Percentiles rank a stretch among this genome's conserved stretches.
phyloP scores from a whole-genome alignment of 2,113 vertebrate genomes.

The Tachysurus fulvidraco region DNA sequence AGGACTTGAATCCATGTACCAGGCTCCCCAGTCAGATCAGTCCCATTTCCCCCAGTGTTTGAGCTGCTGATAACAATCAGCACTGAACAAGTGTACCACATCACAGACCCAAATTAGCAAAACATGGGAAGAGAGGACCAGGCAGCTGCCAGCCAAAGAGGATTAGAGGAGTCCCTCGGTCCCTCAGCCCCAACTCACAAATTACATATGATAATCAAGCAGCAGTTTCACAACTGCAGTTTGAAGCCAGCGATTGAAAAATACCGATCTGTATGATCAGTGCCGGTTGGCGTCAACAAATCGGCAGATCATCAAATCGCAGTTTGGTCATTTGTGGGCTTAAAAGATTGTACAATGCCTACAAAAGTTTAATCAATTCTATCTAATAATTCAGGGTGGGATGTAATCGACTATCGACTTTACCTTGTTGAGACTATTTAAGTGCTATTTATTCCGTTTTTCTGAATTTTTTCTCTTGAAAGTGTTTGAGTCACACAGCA shows the following conservation, averaged over 20 bases:
- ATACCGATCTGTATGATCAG: constrained; percentile 32
- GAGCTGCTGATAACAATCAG: constrained; percentile 87
- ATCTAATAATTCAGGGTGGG: not conserved
- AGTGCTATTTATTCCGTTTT: not conserved
- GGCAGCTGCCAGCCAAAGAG: constrained; percentile 85
- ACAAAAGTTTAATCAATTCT: not conserved
- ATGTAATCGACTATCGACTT: not conserved
- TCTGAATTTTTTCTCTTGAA: not conserved
- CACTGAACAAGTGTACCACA: constrained; percentile 85
- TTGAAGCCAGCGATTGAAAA: constrained; percentile 20
- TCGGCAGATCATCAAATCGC: constrained; percentile 5
- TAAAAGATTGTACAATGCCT: constrained; percentile 12
- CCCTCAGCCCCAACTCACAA: constrained; percentile 68
- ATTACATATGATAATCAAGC: constrained; percentile 97
- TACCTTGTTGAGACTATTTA: not conserved
- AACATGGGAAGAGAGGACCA: constrained; percentile 85
- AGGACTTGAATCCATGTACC: constrained; percentile 74
- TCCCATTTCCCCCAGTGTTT: constrained; percentile 51
- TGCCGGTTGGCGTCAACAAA: not conserved
- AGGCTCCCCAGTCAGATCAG: constrained; percentile 73
- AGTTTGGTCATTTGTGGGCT: constrained; percentile 72
- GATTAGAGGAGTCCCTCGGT: constrained; percentile 83
- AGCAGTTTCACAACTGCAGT: constrained; percentile 90
- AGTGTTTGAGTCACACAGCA: not conserved
- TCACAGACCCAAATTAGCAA: constrained; percentile 92